Base-by-base conservation (phyloP, 1,140 invertebrate species). In the Parapsyche elsis region DNA sequence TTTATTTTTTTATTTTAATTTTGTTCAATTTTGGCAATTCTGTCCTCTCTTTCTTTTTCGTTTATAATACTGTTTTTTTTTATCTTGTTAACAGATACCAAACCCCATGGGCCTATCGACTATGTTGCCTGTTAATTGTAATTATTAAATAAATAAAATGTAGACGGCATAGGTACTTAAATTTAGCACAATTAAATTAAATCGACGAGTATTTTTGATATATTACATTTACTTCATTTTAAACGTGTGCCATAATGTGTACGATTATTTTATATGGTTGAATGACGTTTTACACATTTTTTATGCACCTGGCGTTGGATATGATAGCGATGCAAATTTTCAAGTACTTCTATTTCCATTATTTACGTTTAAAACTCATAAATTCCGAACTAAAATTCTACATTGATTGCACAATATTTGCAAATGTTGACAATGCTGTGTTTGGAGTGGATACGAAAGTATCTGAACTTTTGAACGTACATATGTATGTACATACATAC, bases 271-370 rank as follows among this genome's bases (percentile, higher is more conserved):
- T n/a, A 1, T 16, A 53, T n/a, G 5, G 21, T 61, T 61, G 16
- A 1, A 2, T 61, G 16, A 19, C 16, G 9, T 61, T 16, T 9
- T 21, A 61, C 16, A 61, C 19, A 21, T 1, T 19, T 19, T 19
- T 61, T 19, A 19, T 61, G 1, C 10, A 61, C 9, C 7, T 61
- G 16, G 57, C 19, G 21, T 19, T 61, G 57, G 67, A 71, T 71
- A 5, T 71, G 21, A 71, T 10, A 0, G 24, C 30, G 14, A 10
- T 71, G 9, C 67, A 44, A 38, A 38, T 38, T 30, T 10, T 10
- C 5, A 44, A 71, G 2, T 21, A 71, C n/a, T 4, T 71, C 30
- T 71, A 71, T 71, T 10, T 71, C 23, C 23, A 71, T 71, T 71
- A 30, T 71, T 5, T 30, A 1, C 5, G 24, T 30, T 30, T 71